Evolutionary conservation across 1,140 invertebrate genomes (phyloP).

Genomic region (Drosophila novamexicana): DNA sequence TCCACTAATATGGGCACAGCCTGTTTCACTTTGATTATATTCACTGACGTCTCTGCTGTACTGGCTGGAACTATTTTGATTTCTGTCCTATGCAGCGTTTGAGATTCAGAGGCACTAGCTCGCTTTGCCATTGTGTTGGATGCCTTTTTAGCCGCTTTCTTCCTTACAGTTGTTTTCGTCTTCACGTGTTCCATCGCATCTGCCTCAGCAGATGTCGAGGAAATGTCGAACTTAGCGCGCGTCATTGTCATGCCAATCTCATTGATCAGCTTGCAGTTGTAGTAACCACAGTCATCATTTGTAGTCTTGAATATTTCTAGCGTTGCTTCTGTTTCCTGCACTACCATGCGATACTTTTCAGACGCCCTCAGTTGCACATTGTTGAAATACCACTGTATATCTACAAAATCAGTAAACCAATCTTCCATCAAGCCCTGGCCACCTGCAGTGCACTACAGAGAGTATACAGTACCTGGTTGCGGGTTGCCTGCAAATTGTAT

Average conservation of each 20-base stretch:
- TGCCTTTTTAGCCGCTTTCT: conserved; percentile 64
- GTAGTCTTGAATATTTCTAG: conserved; percentile 89
- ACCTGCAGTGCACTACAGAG: conserved; percentile 5
- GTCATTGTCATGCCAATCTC: conserved; percentile 92
- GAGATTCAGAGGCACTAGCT: conserved; percentile 34
- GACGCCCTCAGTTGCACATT: conserved; percentile 91
- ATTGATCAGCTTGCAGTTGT: conserved; percentile 94
- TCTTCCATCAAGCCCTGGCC: conserved; percentile 37
- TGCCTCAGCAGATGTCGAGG: conserved; percentile 62
- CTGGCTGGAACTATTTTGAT: conserved; percentile 66
- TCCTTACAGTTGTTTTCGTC: conserved; percentile 83
- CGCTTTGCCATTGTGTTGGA: conserved; percentile 33
- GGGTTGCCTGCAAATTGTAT: conserved; percentile 93
- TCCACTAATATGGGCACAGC: conserved; percentile 84
- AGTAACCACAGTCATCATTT: conserved; percentile 91
- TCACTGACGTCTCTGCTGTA: conserved; percentile 71
- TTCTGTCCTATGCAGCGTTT: conserved; percentile 56
- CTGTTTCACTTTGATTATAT: conserved; percentile 66
- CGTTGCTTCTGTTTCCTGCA: conserved; percentile 89
- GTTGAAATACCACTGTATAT: conserved; percentile 96
- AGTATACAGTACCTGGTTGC: conserved; percentile 88
- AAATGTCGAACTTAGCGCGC: conserved; percentile 91
- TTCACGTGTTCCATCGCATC: conserved; percentile 72
- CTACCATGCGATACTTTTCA: conserved; percentile 88
- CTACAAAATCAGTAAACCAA: conserved; percentile 85